These are phyloP conservation scores for Varanus komodoensis DNA, from an alignment of 2,113 vertebrate species.

Conservation along the genomic window DNA sequence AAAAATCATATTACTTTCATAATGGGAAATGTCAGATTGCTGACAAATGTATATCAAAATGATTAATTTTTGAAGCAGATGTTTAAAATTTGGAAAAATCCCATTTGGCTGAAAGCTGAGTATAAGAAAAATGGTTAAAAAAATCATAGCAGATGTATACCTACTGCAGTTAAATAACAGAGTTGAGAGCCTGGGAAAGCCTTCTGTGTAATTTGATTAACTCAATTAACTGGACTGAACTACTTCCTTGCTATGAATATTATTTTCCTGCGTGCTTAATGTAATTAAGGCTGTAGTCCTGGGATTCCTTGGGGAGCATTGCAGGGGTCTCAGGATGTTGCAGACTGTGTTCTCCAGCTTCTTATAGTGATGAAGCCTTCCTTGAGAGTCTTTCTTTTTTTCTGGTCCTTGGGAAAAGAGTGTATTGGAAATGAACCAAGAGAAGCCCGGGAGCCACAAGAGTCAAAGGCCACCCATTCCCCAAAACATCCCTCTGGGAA, in stretches of 20 bases:
- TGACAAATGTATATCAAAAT: conserved; percentile 15
- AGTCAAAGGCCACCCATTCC: neutral
- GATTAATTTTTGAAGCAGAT: neutral
- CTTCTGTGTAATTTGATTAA: neutral
- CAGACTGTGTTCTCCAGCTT: neutral
- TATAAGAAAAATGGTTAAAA: neutral
- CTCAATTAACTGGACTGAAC: neutral
- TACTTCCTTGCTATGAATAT: neutral
- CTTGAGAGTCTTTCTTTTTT: neutral
- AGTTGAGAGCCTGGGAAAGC: neutral
- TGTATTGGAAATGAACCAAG: neutral
- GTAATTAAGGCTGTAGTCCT: neutral
- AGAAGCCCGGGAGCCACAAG: neutral
- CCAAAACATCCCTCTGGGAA: neutral
- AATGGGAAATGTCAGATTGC: conserved; percentile 23
- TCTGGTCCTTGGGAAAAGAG: neutral
- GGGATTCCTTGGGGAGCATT: neutral
- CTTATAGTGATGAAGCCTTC: neutral
- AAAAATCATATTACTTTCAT: neutral
- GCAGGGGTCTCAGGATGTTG: neutral
- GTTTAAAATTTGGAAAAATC: conserved; percentile 41
- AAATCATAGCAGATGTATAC: neutral
- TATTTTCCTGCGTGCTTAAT: neutral
- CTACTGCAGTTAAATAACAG: conserved; percentile 11
- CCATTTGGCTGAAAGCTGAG: neutral